phyloP scores from a whole-genome alignment of 2,113 vertebrate species.

The Aptenodytes forsteri region DNA sequence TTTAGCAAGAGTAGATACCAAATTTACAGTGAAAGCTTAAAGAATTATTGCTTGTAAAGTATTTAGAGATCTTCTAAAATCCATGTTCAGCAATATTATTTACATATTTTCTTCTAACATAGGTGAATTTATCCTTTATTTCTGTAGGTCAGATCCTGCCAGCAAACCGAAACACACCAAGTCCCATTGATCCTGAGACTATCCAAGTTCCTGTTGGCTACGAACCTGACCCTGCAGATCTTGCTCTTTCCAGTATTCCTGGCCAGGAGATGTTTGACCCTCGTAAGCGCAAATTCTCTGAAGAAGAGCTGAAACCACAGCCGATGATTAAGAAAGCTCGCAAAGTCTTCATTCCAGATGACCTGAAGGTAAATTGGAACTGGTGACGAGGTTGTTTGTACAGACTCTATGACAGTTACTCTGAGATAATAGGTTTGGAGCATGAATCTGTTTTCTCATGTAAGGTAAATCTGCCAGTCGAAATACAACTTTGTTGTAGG shows the following conservation, averaged over 20 bases:
- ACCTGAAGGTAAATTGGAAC: slow-evolving; percentile 93
- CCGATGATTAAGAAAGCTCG: slow-evolving; percentile 99
- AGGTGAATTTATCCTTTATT: neutral
- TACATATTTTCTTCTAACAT: neutral
- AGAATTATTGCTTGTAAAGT: neutral
- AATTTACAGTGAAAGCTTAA: neutral
- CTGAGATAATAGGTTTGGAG: neutral
- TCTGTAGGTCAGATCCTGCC: slow-evolving; percentile 81
- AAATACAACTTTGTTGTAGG: neutral
- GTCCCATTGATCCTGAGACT: slow-evolving; percentile 94
- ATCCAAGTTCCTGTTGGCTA: slow-evolving; percentile 93
- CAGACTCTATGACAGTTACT: neutral
- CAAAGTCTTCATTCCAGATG: slow-evolving; percentile 96
- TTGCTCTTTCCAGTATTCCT: slow-evolving; percentile 96
- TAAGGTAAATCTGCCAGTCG: neutral
- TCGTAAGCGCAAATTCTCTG: slow-evolving; percentile 93
- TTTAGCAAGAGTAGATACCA: neutral
- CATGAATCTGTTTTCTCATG: neutral
- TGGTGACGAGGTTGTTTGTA: slow-evolving; percentile 55
- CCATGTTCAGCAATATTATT: neutral
- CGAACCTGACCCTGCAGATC: slow-evolving; percentile 93
- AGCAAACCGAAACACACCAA: slow-evolving; percentile 88
- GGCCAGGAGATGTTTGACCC: slow-evolving; percentile 99
- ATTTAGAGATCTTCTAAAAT: neutral
- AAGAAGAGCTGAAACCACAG: slow-evolving; percentile 96